These are phyloP conservation scores for Lycocorax pyrrhopterus DNA, from an alignment of 2,113 vertebrate genomes.

Conservation along the genomic window DNA sequence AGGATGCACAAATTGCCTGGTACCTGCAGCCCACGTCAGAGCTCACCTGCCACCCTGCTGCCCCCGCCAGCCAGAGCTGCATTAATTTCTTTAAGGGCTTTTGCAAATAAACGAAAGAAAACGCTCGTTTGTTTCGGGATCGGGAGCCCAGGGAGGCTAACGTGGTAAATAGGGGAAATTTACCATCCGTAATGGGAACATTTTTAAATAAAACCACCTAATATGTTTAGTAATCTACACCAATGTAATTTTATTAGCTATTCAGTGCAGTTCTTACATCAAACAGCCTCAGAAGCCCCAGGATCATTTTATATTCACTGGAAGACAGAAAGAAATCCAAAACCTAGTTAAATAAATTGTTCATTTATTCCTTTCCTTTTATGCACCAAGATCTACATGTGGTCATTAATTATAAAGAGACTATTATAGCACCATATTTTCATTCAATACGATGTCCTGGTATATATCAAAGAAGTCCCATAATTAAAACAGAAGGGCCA, in stretches of 20 bases:
- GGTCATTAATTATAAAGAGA: constrained; percentile 89
- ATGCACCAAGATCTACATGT: constrained; percentile 84
- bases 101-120: constrained; percentile 22
- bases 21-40: background rate
- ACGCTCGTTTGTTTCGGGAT: background rate
- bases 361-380: constrained; percentile 86
- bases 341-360: constrained; percentile 89
- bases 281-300: constrained; percentile 74
- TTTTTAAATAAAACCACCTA: constrained; percentile 66
- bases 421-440: constrained; percentile 88
- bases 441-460: constrained; percentile 84
- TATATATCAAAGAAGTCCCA: constrained; percentile 88
- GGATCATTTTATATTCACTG: constrained; percentile 79
- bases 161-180: constrained; percentile 50
- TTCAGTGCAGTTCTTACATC: constrained; percentile 69
- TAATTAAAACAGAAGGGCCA: constrained; percentile 89
- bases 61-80: background rate
- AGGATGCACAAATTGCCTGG: background rate
- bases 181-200: constrained; percentile 13
- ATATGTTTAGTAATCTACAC: constrained; percentile 70
- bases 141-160: constrained; percentile 20
- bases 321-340: constrained; percentile 82
- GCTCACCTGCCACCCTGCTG: constrained; percentile 6
- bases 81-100: background rate
- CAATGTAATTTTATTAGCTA: constrained; percentile 75